Conservation (phyloP, 2,797 vertebrate genomes). For the Psittacula echo region DNA sequence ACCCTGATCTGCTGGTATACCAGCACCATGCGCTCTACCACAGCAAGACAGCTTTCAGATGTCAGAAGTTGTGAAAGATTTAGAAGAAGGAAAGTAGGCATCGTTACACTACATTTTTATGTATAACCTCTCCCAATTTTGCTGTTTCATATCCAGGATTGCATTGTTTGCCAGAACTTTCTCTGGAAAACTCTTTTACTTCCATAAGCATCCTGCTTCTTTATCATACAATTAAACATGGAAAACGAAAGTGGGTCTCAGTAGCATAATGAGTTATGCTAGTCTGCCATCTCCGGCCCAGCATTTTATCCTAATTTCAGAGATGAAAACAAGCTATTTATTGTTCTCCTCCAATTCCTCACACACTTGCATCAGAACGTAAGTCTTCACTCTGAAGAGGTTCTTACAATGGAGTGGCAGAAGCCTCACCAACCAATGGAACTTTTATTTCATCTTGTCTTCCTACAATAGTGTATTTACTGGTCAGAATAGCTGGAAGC, state of each 20-base stretch:
- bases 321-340: background rate
- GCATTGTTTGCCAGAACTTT: background rate
- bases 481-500: background rate
- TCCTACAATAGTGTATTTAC: rapidly evolving
- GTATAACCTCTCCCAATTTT: background rate
- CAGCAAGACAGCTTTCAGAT: background rate
- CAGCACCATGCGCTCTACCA: background rate
- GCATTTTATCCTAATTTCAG: background rate
- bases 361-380: background rate
- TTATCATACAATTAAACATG: background rate
- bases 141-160: background rate
- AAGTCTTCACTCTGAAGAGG: background rate
- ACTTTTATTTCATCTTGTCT: background rate
- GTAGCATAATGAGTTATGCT: background rate
- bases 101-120: background rate
- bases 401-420: background rate
- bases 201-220: background rate
- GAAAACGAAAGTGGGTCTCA: background rate
- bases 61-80: background rate
- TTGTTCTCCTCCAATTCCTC: background rate
- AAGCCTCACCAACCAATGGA: background rate
- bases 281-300: background rate
- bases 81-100: background rate
- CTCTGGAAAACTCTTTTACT: background rate
- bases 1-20: background rate